A percentile compares a stretch with the other conserved stretches of the same genome.
phyloP scores from a whole-genome alignment of 2,113 vertebrate species.

The Oryzias curvinotus region DNA sequence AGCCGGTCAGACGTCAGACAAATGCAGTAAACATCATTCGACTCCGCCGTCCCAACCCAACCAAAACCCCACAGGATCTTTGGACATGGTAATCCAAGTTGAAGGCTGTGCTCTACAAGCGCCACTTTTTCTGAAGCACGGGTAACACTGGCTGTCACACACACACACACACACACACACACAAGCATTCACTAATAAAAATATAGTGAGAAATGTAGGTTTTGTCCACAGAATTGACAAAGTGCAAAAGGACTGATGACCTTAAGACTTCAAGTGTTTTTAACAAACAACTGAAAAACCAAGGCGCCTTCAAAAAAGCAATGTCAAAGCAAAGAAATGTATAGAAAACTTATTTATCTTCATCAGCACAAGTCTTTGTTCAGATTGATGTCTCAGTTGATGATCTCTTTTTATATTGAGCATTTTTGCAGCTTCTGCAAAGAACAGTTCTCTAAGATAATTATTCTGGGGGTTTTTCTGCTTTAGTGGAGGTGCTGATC shows the following conservation, averaged over 20 bases:
- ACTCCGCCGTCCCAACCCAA: conserved; percentile 40
- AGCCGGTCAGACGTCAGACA: conserved; percentile 67
- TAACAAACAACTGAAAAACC: neutral
- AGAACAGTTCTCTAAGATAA: neutral
- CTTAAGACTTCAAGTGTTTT: conserved; percentile 1
- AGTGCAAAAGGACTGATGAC: neutral
- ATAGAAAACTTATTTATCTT: conserved; percentile 2
- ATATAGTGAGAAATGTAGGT: neutral
- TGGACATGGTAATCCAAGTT: conserved; percentile 65
- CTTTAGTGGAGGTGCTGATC: too few species aligned
- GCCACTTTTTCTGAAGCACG: conserved; percentile 48
- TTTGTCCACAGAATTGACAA: neutral
- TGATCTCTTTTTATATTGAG: conserved; percentile 14
- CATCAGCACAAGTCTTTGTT: neutral
- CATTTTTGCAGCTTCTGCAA: conserved; percentile 20
- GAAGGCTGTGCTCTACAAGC: conserved; percentile 57
- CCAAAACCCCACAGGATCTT: conserved; percentile 61
- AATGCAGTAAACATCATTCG: conserved; percentile 58
- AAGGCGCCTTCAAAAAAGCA: neutral
- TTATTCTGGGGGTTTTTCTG: too few species aligned
- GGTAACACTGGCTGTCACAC: conserved; percentile 50
- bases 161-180: conserved; percentile 31
- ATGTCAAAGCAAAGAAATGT: neutral
- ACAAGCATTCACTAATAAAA: neutral
- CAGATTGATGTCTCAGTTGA: neutral